Evolutionary conservation across 53 echinoderm and acorn worm species (phyloP).

Genomic region (Echinometra lucunter): DNA sequence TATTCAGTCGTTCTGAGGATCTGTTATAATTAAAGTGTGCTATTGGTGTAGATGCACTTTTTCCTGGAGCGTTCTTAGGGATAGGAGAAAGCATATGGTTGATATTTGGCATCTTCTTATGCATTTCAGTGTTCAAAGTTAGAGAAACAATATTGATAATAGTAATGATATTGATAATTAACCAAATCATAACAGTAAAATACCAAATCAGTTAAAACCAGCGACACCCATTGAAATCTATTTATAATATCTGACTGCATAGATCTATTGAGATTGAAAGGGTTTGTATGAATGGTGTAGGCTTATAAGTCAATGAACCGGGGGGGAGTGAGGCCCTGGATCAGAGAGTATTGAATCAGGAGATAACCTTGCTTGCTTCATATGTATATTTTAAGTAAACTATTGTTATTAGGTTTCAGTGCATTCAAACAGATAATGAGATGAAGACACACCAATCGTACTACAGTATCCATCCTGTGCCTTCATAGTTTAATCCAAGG

Average conservation of each 20-base stretch:
- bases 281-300: background rate
- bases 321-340: background rate
- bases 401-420: background rate
- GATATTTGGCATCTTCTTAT: background rate
- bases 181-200: too few species aligned
- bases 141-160: too few species aligned
- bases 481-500: background rate
- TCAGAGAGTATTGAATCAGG: background rate
- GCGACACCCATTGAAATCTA: background rate
- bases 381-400: background rate
- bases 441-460: constrained; percentile 18
- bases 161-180: too few species aligned
- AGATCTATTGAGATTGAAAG: background rate
- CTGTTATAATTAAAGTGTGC: background rate
- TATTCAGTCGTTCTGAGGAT: background rate
- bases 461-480: background rate
- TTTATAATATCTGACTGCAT: background rate
- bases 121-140: too few species aligned
- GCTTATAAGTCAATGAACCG: constrained; percentile 10
- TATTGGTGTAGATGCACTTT: background rate
- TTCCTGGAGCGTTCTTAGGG: background rate
- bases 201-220: background rate
- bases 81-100: background rate
- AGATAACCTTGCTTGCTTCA: background rate
- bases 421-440: background rate